Conservation (phyloP, 37 sponge, comb jelly and placozoan species). For the Chondrilla cf. caribensis region DNA sequence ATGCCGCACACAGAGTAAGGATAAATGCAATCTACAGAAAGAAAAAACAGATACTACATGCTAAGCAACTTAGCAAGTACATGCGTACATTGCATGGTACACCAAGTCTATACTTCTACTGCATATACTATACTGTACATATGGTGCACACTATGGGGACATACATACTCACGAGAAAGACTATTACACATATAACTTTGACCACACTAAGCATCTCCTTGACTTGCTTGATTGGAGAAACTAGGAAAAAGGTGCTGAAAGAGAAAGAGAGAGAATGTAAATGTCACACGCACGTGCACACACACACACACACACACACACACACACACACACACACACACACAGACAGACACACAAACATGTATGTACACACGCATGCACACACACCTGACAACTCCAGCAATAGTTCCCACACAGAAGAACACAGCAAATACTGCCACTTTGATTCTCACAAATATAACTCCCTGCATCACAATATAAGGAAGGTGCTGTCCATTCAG, state of each 20-base stretch:
- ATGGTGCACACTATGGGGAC: too few species aligned
- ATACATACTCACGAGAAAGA: constrained; percentile 30
- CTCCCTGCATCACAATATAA: too few species aligned
- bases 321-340: too few species aligned
- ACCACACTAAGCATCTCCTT: constrained; percentile 58
- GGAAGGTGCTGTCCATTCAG: too few species aligned
- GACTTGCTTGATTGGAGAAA: constrained; percentile 63
- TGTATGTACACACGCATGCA: too few species aligned
- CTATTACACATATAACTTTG: constrained; percentile 46
- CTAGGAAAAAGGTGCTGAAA: constrained; percentile 72
- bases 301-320: too few species aligned
- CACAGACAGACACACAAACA: too few species aligned
- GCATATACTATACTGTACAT: too few species aligned
- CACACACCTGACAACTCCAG: not conserved
- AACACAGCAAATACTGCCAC: too few species aligned
- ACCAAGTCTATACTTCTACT: too few species aligned
- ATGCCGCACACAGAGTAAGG: constrained; percentile 10
- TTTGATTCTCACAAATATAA: too few species aligned
- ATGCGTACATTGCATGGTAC: not conserved
- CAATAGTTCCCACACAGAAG: not conserved
- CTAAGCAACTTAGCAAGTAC: not conserved
- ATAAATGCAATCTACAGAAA: not conserved
- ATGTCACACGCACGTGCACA: not conserved
- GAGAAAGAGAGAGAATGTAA: not conserved
- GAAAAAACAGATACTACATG: too few species aligned